These are phyloP conservation scores for Strongylocentrotus purpuratus DNA, from an alignment of 35 echinoderm and acorn worm species.

Conservation along the genomic window DNA sequence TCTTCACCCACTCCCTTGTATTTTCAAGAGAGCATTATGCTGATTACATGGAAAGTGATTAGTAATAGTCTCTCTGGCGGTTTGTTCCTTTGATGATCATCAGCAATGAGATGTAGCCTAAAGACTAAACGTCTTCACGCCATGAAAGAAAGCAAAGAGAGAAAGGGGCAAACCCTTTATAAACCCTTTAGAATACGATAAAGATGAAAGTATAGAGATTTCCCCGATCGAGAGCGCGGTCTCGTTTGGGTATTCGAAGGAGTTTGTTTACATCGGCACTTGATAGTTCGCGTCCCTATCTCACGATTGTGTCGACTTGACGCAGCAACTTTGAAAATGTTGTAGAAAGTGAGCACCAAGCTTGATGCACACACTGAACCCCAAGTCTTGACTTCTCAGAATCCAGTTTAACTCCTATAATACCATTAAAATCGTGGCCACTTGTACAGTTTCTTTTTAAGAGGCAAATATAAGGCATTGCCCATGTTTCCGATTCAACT, in stretches of 20 bases:
- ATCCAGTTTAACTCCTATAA: background rate
- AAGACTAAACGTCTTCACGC: background rate
- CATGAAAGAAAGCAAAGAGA: background rate
- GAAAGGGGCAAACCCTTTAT: background rate
- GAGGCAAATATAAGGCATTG: no score
- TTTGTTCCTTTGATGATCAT: background rate
- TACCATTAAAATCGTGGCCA: background rate
- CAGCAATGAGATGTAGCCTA: background rate
- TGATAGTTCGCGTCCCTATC: background rate
- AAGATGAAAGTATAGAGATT: background rate
- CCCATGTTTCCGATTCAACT: no score
- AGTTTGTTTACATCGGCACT: constrained; percentile 42
- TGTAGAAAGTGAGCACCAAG: background rate
- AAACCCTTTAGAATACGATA: background rate
- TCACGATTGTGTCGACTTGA: background rate
- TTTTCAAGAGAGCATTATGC: background rate
- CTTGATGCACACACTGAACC: background rate
- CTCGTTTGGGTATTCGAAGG: background rate
- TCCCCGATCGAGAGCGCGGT: background rate
- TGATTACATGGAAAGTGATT: constrained; percentile 27
- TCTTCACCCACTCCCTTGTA: background rate
- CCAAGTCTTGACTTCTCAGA: background rate
- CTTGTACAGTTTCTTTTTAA: no score
- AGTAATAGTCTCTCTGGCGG: background rate
- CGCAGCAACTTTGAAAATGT: background rate